These are phyloP conservation scores for Pseudoips prasinana DNA, from an alignment of 2,888 invertebrate species.

Conservation along the genomic window DNA sequence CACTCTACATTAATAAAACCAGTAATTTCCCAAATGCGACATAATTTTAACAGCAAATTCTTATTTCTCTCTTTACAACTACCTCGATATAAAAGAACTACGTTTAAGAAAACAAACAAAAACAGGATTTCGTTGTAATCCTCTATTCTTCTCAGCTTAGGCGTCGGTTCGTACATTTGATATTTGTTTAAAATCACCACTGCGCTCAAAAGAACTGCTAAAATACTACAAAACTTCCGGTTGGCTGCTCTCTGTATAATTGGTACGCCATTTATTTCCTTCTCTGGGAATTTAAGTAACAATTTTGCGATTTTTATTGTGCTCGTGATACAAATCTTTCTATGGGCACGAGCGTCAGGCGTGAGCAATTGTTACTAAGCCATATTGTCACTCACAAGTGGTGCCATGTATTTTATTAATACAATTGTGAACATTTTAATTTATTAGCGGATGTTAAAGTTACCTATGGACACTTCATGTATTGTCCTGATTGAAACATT, in stretches of 20 bases:
- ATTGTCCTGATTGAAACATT: conserved; percentile 23
- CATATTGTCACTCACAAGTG: conserved; percentile 55
- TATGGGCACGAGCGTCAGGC: conserved; percentile 68
- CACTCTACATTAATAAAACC: too few species aligned
- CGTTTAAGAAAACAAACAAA: conserved; percentile 78
- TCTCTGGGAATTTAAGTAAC: conserved; percentile 57
- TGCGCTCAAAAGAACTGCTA: conserved; percentile 61
- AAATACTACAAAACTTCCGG: conserved; percentile 74
- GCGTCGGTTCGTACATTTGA: conserved; percentile 56
- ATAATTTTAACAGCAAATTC: too few species aligned
- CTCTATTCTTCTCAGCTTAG: conserved; percentile 68
- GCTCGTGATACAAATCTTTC: conserved; percentile 60
- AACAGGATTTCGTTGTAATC: conserved; percentile 78
- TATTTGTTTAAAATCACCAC: conserved; percentile 73
- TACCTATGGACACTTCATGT: conserved; percentile 15
- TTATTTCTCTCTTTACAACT: conserved; percentile 7
- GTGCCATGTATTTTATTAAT: conserved; percentile 30
- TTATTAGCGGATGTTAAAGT: conserved; percentile 43
- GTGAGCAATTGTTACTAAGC: conserved; percentile 58
- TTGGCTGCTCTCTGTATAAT: conserved; percentile 67
- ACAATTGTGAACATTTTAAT: conserved; percentile 34
- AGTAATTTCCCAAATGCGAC: too few species aligned
- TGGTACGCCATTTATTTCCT: conserved; percentile 74
- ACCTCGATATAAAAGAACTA: conserved; percentile 62
- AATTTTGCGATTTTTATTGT: conserved; percentile 69